Evolutionary conservation across 2,888 invertebrate genomes (phyloP).

Genomic region (Caenorhabditis sp.): DNA sequence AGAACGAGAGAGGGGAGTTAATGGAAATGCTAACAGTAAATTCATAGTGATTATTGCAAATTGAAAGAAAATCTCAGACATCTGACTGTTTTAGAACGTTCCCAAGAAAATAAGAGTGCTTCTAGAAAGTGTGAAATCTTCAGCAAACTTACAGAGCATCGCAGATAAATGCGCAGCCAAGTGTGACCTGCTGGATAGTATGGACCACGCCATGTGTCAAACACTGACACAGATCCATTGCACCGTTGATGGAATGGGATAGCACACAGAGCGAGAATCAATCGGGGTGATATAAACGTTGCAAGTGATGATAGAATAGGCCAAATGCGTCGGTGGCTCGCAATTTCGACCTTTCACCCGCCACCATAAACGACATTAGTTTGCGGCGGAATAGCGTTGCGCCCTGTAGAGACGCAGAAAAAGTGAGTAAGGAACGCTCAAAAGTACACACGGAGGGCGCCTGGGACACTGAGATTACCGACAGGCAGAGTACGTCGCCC

Average conservation of each 20-base stretch:
- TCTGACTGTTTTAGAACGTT: no score
- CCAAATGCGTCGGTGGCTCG: background rate
- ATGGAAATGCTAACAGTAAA: no score
- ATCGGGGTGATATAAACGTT: background rate
- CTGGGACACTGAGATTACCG: no score
- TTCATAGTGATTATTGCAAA: no score
- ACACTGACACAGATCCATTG: slow-evolving; percentile 8
- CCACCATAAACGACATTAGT: slow-evolving; percentile 7
- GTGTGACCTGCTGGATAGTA: slow-evolving; percentile 31
- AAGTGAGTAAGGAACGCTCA: background rate
- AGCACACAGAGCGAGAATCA: no score
- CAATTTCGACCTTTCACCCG: background rate
- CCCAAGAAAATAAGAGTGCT: no score
- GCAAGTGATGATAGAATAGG: background rate
- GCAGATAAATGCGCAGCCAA: slow-evolving; percentile 22
- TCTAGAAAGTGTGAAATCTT: no score
- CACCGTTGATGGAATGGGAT: background rate
- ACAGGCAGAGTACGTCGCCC: no score
- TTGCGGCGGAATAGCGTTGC: background rate
- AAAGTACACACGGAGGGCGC: background rate
- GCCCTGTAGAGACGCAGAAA: background rate
- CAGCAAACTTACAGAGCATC: slow-evolving; percentile 22
- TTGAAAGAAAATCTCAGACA: no score
- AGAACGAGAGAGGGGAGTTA: no score
- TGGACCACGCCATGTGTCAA: slow-evolving; percentile 18